Percentiles rank a stretch among this genome's conserved stretches.
phyloP scores from a whole-genome alignment of 2,113 vertebrate genomes.

The Ia io region DNA sequence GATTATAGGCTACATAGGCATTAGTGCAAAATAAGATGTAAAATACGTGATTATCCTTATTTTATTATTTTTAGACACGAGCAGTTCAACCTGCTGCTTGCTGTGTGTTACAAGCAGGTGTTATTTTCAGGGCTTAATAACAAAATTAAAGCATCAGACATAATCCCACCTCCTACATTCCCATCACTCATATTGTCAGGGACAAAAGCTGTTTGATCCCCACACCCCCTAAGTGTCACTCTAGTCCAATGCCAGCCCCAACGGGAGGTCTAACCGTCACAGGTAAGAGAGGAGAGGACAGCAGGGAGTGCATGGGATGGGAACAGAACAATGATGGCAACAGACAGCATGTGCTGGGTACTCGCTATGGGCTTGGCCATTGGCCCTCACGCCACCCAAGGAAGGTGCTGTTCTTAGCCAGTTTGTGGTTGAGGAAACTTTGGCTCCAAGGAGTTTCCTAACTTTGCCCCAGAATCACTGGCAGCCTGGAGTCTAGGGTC shows the following conservation, averaged over 20 bases:
- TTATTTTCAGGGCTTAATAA: slow-evolving; percentile 29
- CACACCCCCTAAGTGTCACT: neutral
- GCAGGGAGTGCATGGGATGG: neutral
- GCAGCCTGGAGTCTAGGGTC: neutral
- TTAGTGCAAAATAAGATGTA: neutral
- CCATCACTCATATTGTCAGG: neutral
- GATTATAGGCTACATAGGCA: neutral
- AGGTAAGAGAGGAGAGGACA: neutral
- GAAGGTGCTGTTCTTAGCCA: neutral
- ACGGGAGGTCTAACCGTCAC: neutral
- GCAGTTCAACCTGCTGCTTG: neutral
- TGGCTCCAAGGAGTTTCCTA: neutral
- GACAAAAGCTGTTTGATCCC: neutral
- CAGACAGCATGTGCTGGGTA: neutral
- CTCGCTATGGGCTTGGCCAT: neutral
- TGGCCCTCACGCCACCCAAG: neutral
- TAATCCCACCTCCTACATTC: neutral
- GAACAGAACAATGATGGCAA: neutral
- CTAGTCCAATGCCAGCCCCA: neutral
- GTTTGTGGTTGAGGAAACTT: slow-evolving; percentile 37
- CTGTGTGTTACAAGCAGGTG: neutral
- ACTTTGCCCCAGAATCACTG: neutral
- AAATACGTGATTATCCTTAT: neutral
- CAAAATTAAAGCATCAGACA: neutral
- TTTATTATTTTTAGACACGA: neutral